phyloP scores from a whole-genome alignment of 2,888 invertebrate species.

The Drosophila recens region DNA sequence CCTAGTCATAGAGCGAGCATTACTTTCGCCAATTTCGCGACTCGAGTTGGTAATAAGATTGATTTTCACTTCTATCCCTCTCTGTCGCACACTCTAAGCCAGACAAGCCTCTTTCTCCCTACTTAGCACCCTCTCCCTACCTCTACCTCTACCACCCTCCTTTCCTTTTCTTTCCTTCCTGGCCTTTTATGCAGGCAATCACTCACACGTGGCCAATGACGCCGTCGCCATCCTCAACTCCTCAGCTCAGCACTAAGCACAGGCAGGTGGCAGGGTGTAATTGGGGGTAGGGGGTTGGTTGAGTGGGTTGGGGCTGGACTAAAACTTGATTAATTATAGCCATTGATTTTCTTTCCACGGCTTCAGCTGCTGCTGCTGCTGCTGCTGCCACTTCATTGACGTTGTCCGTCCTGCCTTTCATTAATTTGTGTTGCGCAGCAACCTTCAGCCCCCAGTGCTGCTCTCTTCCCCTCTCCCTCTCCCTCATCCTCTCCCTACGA shows the following conservation, averaged over 20 bases:
- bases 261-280: neutral
- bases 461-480: neutral
- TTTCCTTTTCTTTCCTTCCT: too few relatives aligned
- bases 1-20: constrained; percentile 14
- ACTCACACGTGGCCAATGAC: constrained; percentile 66
- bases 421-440: constrained; percentile 64
- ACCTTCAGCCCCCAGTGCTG: too few relatives aligned
- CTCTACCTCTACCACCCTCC: too few relatives aligned
- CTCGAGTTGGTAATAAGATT: constrained; percentile 78
- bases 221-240: constrained; percentile 2
- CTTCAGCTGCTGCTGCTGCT: constrained; percentile 42
- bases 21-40: constrained; percentile 54
- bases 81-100: neutral
- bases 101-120: neutral
- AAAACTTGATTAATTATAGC: constrained; percentile 80
- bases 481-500: neutral
- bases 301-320: constrained; percentile 25
- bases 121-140: too few relatives aligned
- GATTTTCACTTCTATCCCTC: constrained; percentile 68
- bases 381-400: constrained; percentile 21
- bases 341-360: constrained; percentile 82
- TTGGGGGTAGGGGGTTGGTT: neutral
- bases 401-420: constrained; percentile 57
- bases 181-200: constrained; percentile 51
- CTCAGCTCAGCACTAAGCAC: neutral